Conservation (phyloP, 2,113 vertebrate species). For the Numenius arquata region DNA sequence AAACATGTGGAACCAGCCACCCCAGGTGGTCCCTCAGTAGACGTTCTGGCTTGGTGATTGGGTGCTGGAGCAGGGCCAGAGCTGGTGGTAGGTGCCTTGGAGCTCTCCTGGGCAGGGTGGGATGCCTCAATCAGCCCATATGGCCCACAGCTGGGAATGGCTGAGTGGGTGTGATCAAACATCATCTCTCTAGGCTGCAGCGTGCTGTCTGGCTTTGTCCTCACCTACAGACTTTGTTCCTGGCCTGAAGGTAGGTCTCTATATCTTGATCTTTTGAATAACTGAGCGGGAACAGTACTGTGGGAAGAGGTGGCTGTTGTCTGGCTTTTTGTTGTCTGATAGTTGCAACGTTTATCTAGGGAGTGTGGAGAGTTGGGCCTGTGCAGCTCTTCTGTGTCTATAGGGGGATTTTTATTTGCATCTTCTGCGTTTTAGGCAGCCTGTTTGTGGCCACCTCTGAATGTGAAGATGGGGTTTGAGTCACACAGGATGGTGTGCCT, state of each 20-base stretch:
- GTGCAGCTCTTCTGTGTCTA: background rate
- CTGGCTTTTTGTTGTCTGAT: background rate
- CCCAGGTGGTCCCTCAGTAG: too few relatives aligned
- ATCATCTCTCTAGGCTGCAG: rapidly evolving
- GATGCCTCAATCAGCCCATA: background rate
- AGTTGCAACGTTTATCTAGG: rapidly evolving
- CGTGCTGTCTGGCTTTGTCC: rapidly evolving
- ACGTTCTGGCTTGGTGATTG: background rate
- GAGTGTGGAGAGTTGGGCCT: background rate
- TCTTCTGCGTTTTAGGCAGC: background rate
- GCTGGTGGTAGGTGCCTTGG: background rate
- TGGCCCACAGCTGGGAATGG: background rate
- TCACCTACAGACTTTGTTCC: rapidly evolving
- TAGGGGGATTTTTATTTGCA: rapidly evolving
- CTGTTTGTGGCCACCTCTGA: rapidly evolving
- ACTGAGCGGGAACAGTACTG: rapidly evolving
- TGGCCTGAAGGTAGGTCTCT: background rate
- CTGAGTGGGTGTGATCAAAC: background rate
- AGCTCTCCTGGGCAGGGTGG: rapidly evolving
- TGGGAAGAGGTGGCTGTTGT: background rate
- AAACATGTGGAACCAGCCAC: rapidly evolving
- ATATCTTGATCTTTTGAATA: rapidly evolving
- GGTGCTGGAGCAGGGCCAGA: background rate
- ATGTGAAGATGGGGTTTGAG: background rate
- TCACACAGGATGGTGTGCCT: rapidly evolving